Evolutionary conservation across 2,797 vertebrate species (phyloP).

Genomic region (Botia almorhae): DNA sequence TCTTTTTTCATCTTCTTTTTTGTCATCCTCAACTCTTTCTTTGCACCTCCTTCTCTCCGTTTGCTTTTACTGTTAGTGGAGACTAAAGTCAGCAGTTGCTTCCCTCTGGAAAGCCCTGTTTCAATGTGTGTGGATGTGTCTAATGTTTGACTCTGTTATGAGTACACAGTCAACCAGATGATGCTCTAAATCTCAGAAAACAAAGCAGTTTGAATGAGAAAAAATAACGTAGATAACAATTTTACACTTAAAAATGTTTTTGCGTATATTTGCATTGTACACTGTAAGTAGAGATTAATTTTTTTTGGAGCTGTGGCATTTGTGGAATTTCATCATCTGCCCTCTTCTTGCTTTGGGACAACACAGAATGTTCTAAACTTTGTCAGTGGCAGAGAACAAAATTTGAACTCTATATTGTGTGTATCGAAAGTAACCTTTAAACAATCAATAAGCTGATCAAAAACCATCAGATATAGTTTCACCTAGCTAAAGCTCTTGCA

Average conservation of each 20-base stretch:
- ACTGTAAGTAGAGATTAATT: not conserved
- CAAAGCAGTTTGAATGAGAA: not conserved
- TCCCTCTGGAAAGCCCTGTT: conserved; percentile 3
- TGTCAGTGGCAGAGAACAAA: not conserved
- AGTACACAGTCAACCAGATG: conserved; percentile 33
- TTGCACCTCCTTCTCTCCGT: conserved; percentile 4
- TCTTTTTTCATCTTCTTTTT: not conserved
- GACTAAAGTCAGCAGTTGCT: conserved; percentile 8
- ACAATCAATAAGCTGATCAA: no score
- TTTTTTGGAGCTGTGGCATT: conserved; percentile 6
- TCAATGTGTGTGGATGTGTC: not conserved
- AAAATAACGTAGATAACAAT: no score
- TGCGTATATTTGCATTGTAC: not conserved
- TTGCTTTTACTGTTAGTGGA: conserved; percentile 52
- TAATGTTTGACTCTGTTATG: conserved; percentile 25
- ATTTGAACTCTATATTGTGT: not conserved
- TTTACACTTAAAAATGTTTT: no score
- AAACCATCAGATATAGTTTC: not conserved
- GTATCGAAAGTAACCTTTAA: not conserved
- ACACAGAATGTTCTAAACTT: conserved; percentile 22
- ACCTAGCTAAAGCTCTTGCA: not conserved
- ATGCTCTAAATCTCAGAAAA: conserved; percentile 1
- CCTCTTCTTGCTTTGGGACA: conserved; percentile 45
- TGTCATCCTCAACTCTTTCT: not conserved
- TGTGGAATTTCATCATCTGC: conserved; percentile 32